Percentiles rank a stretch among this genome's conserved stretches.
Evolutionary conservation across 2,797 vertebrate species (phyloP).

Genomic region (Harpagifer antarcticus): DNA sequence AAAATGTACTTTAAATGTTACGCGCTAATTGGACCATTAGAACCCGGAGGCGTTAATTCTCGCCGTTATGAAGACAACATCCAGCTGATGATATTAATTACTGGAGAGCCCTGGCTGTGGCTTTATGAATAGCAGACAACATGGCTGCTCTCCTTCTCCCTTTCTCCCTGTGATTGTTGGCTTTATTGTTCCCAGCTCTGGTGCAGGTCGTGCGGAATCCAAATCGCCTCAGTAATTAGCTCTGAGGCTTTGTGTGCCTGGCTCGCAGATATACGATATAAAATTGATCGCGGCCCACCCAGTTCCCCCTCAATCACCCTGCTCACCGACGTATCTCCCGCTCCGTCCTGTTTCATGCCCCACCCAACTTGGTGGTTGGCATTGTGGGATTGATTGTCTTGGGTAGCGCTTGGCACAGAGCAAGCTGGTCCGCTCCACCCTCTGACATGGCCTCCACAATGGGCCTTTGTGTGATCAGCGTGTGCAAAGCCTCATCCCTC

Average conservation of each 20-base stretch:
- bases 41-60: slow-evolving; percentile 70
- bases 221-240: slow-evolving; percentile 83
- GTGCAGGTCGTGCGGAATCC: slow-evolving; percentile 74
- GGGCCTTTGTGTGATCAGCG: slow-evolving; percentile 70
- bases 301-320: slow-evolving; percentile 58
- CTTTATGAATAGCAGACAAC: slow-evolving; percentile 79
- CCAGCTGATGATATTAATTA: slow-evolving; percentile 83
- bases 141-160: slow-evolving; percentile 55
- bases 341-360: slow-evolving; percentile 21
- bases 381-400: slow-evolving; percentile 72
- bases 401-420: slow-evolving; percentile 63
- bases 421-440: slow-evolving; percentile 64
- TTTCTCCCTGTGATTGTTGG: slow-evolving; percentile 68
- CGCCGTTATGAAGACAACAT: slow-evolving; percentile 74
- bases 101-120: slow-evolving; percentile 61
- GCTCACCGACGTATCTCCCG: slow-evolving; percentile 50
- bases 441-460: slow-evolving; percentile 75
- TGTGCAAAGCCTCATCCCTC: slow-evolving; percentile 69
- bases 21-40: slow-evolving; percentile 77
- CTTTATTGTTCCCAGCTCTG: slow-evolving; percentile 79
- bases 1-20: slow-evolving; percentile 75
- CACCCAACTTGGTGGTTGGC: slow-evolving; percentile 41
- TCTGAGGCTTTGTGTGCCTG: slow-evolving; percentile 71
- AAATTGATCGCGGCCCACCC: slow-evolving; percentile 71
- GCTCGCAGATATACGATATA: slow-evolving; percentile 77